phyloP scores from a whole-genome alignment of 2,888 invertebrate genomes.

The Polymixis flavicincta region DNA sequence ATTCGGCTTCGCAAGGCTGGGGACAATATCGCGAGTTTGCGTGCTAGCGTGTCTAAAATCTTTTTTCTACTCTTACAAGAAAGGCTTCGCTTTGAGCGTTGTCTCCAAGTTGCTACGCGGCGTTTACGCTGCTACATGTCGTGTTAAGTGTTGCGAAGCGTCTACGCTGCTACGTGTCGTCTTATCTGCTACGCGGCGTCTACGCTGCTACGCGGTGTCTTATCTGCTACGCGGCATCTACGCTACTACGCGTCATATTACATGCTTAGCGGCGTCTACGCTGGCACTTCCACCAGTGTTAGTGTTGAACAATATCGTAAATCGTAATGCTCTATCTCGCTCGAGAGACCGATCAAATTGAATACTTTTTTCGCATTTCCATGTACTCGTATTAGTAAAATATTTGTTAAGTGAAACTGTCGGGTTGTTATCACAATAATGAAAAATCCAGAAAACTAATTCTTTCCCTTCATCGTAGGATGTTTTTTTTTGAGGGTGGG shows the following conservation, averaged over 20 bases:
- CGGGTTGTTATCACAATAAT: neutral
- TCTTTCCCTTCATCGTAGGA: neutral
- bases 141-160: neutral
- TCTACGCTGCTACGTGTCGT: neutral
- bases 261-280: neutral
- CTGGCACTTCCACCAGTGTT: no score
- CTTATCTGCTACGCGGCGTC: neutral
- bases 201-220: neutral
- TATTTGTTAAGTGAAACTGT: neutral
- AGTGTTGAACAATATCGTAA: neutral
- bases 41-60: constrained; percentile 64
- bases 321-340: constrained; percentile 23
- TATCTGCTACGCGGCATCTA: neutral
- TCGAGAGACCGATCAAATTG: neutral
- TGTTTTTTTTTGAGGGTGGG: no score
- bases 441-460: neutral
- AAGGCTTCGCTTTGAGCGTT: neutral
- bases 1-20: constrained; percentile 69
- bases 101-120: neutral
- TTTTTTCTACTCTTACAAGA: constrained; percentile 63
- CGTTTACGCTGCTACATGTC: no score
- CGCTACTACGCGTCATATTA: neutral
- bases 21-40: constrained; percentile 56
- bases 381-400: neutral
- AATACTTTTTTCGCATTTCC: neutral